Conservation (phyloP, 2,888 invertebrate species). For the Apamea epomidion region DNA sequence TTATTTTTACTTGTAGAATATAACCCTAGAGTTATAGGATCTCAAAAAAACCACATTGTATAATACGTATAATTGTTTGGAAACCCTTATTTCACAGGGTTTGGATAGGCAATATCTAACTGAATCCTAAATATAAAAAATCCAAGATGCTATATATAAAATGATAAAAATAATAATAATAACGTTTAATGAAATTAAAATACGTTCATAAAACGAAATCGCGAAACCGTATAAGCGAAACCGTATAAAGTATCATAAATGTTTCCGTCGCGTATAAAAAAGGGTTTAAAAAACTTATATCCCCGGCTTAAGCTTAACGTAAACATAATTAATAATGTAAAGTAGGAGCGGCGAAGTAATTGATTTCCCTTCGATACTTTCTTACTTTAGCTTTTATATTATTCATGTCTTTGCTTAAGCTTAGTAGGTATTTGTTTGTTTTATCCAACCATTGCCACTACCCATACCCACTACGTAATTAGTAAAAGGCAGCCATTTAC, state of each 20-base stretch:
- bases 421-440: slow-evolving; percentile 42
- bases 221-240: no score
- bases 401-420: slow-evolving; percentile 47
- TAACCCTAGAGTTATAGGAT: no score
- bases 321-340: slow-evolving; percentile 57
- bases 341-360: slow-evolving; percentile 50
- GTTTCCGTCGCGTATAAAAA: slow-evolving; percentile 16
- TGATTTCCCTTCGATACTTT: slow-evolving; percentile 52
- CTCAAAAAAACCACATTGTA: no score
- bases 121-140: no score
- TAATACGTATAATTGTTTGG: slow-evolving; percentile 23
- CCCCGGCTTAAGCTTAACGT: slow-evolving; percentile 18
- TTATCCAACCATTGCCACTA: background rate
- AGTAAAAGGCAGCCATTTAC: background rate
- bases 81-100: background rate
- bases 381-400: slow-evolving; percentile 41
- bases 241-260: no score
- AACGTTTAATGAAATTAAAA: no score
- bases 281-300: slow-evolving; percentile 41
- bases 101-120: background rate
- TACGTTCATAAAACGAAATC: no score
- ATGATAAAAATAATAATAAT: no score
- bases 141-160: no score
- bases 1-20: no score
- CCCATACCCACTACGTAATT: background rate